phyloP scores from a whole-genome alignment of 2,113 vertebrate genomes.

The Argyrosomus japonicus region DNA sequence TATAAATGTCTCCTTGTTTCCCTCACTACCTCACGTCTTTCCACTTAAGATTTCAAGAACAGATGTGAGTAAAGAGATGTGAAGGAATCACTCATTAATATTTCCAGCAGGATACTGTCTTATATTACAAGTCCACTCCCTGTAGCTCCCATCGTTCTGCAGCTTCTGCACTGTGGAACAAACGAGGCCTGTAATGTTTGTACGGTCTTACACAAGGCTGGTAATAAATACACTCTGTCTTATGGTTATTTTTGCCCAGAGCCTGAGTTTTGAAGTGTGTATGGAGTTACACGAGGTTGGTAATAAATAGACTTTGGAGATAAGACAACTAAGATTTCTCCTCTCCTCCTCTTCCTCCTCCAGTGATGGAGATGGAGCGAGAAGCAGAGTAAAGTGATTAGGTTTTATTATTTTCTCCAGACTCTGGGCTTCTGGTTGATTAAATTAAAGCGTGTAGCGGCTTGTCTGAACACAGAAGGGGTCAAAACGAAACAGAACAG shows the following conservation, averaged over 20 bases:
- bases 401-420: constrained; percentile 74
- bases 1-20: neutral
- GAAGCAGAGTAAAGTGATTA: constrained; percentile 67
- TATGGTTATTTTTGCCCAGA: constrained; percentile 56
- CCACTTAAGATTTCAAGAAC: neutral
- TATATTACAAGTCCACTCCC: neutral
- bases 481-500: constrained; percentile 62
- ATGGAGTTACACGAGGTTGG: constrained; percentile 53
- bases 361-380: constrained; percentile 55
- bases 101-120: neutral
- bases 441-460: constrained; percentile 71
- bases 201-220: constrained; percentile 29
- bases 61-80: neutral
- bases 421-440: constrained; percentile 67
- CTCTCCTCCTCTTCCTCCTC: constrained; percentile 46
- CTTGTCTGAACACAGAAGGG: constrained; percentile 70
- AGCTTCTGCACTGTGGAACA: constrained; percentile 10
- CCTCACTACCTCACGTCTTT: neutral
- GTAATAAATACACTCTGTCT: constrained; percentile 58
- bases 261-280: constrained; percentile 55
- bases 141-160: neutral
- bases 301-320: constrained; percentile 71
- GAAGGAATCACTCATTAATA: neutral
- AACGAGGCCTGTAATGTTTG: constrained; percentile 27
- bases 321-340: constrained; percentile 58